These are phyloP conservation scores for Neodiprion pinetum DNA, from an alignment of 1,140 invertebrate species.

Conservation along the genomic window DNA sequence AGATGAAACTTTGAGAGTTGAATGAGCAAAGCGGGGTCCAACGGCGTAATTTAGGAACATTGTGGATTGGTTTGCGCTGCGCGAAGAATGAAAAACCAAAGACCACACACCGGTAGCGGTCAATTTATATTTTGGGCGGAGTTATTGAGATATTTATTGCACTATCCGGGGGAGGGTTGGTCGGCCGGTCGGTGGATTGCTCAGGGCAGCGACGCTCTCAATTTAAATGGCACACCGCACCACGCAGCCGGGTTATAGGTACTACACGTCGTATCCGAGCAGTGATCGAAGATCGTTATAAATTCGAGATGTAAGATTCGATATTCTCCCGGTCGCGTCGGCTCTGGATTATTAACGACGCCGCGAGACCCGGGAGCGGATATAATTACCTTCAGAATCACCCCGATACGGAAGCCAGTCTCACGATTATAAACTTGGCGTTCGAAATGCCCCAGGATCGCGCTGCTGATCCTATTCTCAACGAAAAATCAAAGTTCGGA, in stretches of 20 bases:
- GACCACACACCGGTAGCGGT: slow-evolving; percentile 56
- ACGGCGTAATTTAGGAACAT: neutral
- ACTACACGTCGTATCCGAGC: neutral
- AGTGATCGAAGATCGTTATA: slow-evolving; percentile 2
- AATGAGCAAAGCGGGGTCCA: too few relatives aligned
- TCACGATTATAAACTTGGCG: neutral
- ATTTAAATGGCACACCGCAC: too few relatives aligned
- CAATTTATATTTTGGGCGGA: slow-evolving; percentile 57
- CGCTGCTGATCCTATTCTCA: too few relatives aligned
- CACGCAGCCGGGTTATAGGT: too few relatives aligned
- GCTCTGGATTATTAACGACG: neutral
- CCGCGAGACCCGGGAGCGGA: neutral
- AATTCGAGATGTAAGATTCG: neutral
- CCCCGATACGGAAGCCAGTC: neutral
- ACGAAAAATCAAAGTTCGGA: too few relatives aligned
- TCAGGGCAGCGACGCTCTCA: neutral
- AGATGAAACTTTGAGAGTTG: too few relatives aligned
- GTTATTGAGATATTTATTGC: slow-evolving; percentile 48
- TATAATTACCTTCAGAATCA: neutral
- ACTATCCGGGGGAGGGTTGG: neutral
- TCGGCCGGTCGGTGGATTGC: neutral
- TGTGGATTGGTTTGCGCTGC: neutral
- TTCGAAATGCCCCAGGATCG: too few relatives aligned
- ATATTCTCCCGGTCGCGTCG: too few relatives aligned
- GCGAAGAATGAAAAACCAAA: neutral